Evolutionary conservation across 2,797 vertebrate genomes (phyloP), one percentile per base, ranked within the genome.

Genomic region (Halcyon badia): DNA sequence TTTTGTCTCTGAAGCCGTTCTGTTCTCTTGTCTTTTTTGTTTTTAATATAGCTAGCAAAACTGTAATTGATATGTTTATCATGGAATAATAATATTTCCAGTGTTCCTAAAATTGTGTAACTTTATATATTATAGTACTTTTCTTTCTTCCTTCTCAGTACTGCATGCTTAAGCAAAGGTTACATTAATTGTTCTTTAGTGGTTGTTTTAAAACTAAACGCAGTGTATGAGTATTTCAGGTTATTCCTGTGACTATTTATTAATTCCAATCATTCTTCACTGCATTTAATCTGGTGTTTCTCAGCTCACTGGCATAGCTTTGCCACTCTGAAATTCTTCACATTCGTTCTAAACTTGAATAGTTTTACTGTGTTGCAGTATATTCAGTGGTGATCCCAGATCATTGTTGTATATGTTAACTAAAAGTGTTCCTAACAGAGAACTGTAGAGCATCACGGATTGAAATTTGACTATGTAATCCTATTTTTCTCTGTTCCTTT

Each of bases 171-270:
- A 51, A 60, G 31, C 21, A 41, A 71, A 35, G n/a, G 17, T 81
- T 91, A 51, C 39, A 28, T 54, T 87, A 66, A 46, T 83, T 78
- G 35, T 41, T 84, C 58, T 68, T 83, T 35, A 85, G 46, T 56
- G 35, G 42, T 78, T 91, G 66, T 78, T 80, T 85, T 73, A 75
- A 83, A 85, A 39, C 28, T 77, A 44, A 72, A 54, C 41, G 64
- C 6, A 26, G 21, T 48, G 7, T 72, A 18, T 64, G 33, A 77
- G 24, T 70, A 78, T 90, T 91, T 89, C 60, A 68, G 79, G 57
- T 90, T 93, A 89, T 83, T 97, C 44, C 44, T 66, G 39, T 91
- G 72, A 48, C 41, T 93, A 39, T 81, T 91, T 78, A 87, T 91
- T 86, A 79, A 75, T 91, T 90, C 46, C 62, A 76, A 37, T 72